Base-by-base conservation (phyloP, 1,140 invertebrate species). In the Maniola jurtina region DNA sequence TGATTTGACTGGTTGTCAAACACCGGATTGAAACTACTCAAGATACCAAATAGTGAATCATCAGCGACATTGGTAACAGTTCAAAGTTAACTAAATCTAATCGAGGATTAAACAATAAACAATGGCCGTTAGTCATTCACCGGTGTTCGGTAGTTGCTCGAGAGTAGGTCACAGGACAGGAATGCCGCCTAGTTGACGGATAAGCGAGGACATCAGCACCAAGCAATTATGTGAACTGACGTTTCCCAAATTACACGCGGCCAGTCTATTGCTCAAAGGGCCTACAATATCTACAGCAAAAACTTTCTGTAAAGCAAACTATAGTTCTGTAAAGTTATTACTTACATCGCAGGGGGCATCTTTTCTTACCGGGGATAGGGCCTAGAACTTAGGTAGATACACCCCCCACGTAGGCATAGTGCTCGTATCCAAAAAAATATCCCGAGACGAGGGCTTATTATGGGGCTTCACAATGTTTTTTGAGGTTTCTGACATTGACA, bases 141-240 rank as follows among this genome's bases (percentile, higher is more conserved):
- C 40, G 25, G 16, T 61, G 42, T 61, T 35, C 25, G 47, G 36
- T 45, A 38, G 59, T 55, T 55, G 50, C 61, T 50, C 42, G 9
- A 63, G 48, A 55, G 48, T 40, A 63, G 61, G 61, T 54, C 50
- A 54, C 50, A 42, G 61, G 61, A 55, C 50, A 63, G 38, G 61
- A 63, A 63, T 63, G 61, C 36, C 34, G 61, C 35, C 36, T 63
- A 63, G 55, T 63, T 63, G 61, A 63, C 61, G 47, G 61, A 63
- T 63, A 48, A 38, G 61, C 47, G 61, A 63, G 61, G 61, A 40
- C 61, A 52, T 63, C 61, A 54, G 61, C 35, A 36, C 14, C 16
- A 34, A 15, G 36, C 14, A 34, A 54, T 63, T 40, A 63, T 63
- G 35, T 35, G 48, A 63, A 38, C 36, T 35, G 61, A 63, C 48